Evolutionary conservation across 2,888 invertebrate species (phyloP), one percentile per base, ranked within the genome.

Genomic region (Xestoiulus laeticollis): DNA sequence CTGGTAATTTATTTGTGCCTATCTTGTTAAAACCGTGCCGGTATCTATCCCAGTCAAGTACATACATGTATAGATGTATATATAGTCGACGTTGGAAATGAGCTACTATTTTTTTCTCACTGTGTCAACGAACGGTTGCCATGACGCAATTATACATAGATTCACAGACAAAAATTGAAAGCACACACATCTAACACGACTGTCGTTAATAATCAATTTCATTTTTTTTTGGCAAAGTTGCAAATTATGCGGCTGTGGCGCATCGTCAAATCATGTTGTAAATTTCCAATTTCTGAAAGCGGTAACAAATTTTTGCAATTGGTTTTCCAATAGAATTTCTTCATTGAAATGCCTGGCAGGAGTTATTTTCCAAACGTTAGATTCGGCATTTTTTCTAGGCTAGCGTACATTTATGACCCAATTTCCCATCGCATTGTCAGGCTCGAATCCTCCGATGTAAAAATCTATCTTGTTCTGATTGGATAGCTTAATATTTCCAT

Each of bases 401-500:
- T 59, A 59, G 16, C 59, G n/a, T 59, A 22, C 59, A 59, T 59
- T 59, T 59, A 59, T 59, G 59, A 59, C 59, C 59, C 59, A 59
- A 59, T 59, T 59, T 59, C 59, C 59, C 22, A 59, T 59, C 59
- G 59, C 22, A 59, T 59, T 59, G 59, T 59, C 22, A n/a, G 5
- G 59, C 59, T 59, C 59, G 59, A 59, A 22, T 59, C 16, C 59
- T 59, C n/a, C 59, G 22, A 59, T 59, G 59, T 59, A 59, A 59
- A 59, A 59, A 59, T 59, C 59, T 59, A 59, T 59, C 59, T 59
- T 10, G 59, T 59, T 59, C 59, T 59, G 59, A 59, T 59, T 59
- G 59, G 59, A 59, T 59, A 59, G 59, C 59, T 22, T 59, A 59
- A 59, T 59, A 22, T 59, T 59, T 59, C 59, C 59, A 59, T 59